A percentile compares a stretch with the other conserved stretches of the same genome.
phyloP scores from a whole-genome alignment of 2,797 vertebrate species.

The Hippocampus kuda region DNA sequence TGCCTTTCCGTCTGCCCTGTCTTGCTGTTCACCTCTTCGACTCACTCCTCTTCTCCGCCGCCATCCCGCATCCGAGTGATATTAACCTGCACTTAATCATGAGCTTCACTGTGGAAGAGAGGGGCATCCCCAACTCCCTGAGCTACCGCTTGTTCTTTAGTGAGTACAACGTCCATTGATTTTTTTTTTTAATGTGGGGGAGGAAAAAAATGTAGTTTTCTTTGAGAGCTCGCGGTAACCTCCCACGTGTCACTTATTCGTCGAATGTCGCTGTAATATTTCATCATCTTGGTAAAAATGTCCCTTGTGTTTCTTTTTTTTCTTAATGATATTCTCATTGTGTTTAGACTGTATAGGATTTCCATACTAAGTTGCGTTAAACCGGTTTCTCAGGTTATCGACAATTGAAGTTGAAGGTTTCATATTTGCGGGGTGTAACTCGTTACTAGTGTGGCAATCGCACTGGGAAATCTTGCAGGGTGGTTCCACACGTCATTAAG shows the following conservation, averaged over 20 bases:
- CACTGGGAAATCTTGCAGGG: background rate
- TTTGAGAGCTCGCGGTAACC: slow-evolving; percentile 7
- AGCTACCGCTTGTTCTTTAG: slow-evolving; percentile 83
- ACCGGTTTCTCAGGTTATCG: background rate
- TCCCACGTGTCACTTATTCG: slow-evolving; percentile 56
- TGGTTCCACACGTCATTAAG: background rate
- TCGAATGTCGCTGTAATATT: background rate
- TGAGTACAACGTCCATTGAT: slow-evolving; percentile 60
- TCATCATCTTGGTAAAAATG: fast-evolving
- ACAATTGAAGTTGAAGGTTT: too few species aligned
- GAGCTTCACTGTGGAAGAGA: slow-evolving; percentile 77
- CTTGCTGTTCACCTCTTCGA: background rate
- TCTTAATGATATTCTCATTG: background rate
- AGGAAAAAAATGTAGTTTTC: background rate
- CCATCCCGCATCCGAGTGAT: slow-evolving; percentile 23
- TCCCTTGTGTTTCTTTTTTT: background rate
- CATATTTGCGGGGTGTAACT: background rate
- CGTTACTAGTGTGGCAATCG: background rate
- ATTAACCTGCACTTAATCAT: slow-evolving; percentile 38
- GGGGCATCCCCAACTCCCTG: slow-evolving; percentile 72
- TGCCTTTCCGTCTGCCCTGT: background rate
- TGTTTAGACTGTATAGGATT: background rate
- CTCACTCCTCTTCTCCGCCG: slow-evolving; percentile 16
- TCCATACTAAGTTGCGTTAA: background rate
- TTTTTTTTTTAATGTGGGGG: background rate